Evolutionary conservation across 2,888 invertebrate species (phyloP).

Genomic region (Xanthia icteritia): DNA sequence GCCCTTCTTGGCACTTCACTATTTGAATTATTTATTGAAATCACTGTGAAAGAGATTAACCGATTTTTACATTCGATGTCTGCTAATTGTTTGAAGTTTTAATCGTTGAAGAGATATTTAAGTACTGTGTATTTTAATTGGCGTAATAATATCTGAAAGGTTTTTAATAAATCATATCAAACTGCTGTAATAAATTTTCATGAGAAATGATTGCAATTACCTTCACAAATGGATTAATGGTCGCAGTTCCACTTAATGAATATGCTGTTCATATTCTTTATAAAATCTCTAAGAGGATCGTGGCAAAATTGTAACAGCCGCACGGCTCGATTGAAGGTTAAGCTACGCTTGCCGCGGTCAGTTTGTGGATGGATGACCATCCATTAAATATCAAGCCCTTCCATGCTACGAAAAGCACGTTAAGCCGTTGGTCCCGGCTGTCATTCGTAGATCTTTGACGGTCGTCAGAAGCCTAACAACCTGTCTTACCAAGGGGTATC

Average conservation of each 20-base stretch:
- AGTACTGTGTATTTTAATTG: not conserved
- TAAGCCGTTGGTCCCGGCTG: not conserved
- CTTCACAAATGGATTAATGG: not conserved
- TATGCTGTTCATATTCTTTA: not conserved
- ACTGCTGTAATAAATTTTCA: not conserved
- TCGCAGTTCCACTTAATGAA: not conserved
- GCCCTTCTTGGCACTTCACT: slow-evolving; percentile 35
- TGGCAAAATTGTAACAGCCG: not conserved
- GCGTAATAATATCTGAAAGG: not conserved
- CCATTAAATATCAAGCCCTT: too few relatives aligned
- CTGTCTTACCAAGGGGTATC: not conserved
- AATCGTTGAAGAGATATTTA: slow-evolving; percentile 3
- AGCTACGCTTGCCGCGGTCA: not conserved
- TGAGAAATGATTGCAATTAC: not conserved
- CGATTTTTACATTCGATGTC: slow-evolving; percentile 37
- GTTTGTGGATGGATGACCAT: not conserved
- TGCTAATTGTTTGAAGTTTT: slow-evolving; percentile 33
- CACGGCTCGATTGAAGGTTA: not conserved
- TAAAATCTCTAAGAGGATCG: not conserved
- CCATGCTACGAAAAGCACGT: not conserved
- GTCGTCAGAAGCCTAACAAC: not conserved
- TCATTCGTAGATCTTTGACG: not conserved
- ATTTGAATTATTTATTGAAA: slow-evolving; percentile 59
- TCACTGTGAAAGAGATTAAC: slow-evolving; percentile 31
- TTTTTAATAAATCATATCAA: not conserved